Base-by-base conservation (phyloP, 2,797 vertebrate species). In the Trichosurus vulpecula region DNA sequence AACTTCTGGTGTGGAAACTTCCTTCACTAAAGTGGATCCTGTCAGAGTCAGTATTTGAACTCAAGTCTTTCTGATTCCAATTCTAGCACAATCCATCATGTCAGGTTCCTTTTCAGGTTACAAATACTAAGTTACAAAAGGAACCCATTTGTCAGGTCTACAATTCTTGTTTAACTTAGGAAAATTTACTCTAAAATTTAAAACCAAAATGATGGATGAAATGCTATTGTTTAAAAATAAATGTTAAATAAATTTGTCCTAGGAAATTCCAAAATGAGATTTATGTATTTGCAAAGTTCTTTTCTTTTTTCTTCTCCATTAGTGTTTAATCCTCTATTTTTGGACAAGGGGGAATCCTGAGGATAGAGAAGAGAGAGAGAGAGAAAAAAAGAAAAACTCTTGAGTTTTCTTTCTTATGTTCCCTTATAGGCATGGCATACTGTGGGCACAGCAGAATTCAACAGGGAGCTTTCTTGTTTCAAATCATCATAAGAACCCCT, bases 221-320 rank as follows among this genome's bases (percentile, higher is more conserved):
- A 89, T 30, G 19, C n/a, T 58, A 12, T 74, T 29, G 22, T n/a
- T 66, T 66, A 41, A 41, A 74, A 22, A 10, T 54, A 52, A n/a
- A 93, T 53, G 47, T 6, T 51, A 74, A 91, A 95, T 47, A 58
- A 90, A 94, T 22, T 8, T 52, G 14, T 41, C 8, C 16, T 90
- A 96, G 54, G 41, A 27, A 92, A 92, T 92, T 92, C 61, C 90
- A n/a, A 53, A 90, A 92, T 41, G 47, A 93, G 41, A 92, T 47
- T 52, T 52, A 90, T 92, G 66, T 29, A 93, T 52, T 90, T 96
- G 29, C 66, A 93, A 51, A 89, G 81, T 55, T 90, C 90, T 94
- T 91, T 53, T 90, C 74, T 93, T 91, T 97, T 51, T 52, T 90
- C 92, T 35, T 92, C n/a, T 52, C 91, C 91, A 91, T 29, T 95